Conservation (phyloP, 2,797 vertebrate genomes). For the Streptopelia turtur region DNA sequence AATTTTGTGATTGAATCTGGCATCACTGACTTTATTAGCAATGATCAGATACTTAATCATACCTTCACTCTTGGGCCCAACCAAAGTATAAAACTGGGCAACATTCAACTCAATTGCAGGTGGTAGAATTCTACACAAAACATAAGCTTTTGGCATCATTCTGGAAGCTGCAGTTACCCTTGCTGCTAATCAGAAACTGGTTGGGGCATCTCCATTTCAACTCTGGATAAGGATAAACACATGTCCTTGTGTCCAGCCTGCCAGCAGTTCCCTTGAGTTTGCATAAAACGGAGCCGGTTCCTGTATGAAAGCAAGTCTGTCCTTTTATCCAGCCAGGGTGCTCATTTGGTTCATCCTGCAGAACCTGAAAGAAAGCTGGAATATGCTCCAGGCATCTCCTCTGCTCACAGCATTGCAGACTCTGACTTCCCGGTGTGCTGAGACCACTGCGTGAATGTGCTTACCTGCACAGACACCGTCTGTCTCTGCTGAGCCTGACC, state of each 20-base stretch:
- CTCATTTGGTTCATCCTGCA: not conserved
- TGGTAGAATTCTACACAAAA: not conserved
- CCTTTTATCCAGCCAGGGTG: not conserved
- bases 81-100: not conserved
- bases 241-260: not conserved
- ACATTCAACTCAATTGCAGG: not conserved
- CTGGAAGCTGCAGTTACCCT: not conserved
- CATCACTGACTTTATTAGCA: not conserved
- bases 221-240: not conserved
- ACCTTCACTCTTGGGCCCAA: not conserved
- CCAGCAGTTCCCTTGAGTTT: not conserved
- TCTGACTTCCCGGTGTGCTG: not conserved
- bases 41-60: not conserved
- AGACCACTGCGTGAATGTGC: not conserved
- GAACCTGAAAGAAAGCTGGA: not conserved
- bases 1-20: not conserved
- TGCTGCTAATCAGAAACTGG: not conserved
- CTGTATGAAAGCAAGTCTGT: fast-evolving
- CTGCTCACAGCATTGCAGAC: not conserved
- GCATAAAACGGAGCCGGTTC: not conserved
- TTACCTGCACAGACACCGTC: not conserved
- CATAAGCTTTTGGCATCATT: not conserved
- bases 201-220: not conserved
- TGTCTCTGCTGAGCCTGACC: not conserved
- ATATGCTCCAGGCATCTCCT: not conserved